Evolutionary conservation across 2,797 vertebrate genomes (phyloP).

Genomic region (Gallinago nigripennis): DNA sequence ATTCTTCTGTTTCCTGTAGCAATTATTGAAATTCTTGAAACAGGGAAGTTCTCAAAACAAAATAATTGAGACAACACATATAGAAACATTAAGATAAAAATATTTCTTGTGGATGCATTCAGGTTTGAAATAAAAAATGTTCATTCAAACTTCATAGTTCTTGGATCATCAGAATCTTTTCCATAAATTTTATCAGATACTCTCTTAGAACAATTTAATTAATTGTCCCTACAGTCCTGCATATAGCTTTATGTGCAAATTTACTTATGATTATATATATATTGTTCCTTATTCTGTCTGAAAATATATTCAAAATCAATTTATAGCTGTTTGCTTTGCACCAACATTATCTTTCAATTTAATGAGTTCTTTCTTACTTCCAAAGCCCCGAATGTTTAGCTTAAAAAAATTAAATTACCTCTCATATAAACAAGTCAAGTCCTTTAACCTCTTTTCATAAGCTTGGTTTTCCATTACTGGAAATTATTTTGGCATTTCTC

Average conservation of each 20-base stretch:
- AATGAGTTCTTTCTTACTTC: slow-evolving; percentile 9
- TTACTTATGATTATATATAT: not conserved
- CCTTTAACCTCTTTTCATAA: slow-evolving; percentile 6
- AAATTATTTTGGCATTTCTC: slow-evolving; percentile 40
- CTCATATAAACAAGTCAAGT: slow-evolving; percentile 8
- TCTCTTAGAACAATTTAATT: not conserved
- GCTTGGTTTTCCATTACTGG: not conserved
- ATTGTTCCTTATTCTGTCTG: not conserved
- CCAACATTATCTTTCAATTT: not conserved
- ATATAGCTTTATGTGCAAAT: not conserved
- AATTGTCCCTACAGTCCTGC: not conserved
- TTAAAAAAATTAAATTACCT: slow-evolving; percentile 14
- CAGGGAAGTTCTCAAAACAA: not conserved
- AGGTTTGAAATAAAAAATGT: not conserved
- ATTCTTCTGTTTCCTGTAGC: not conserved
- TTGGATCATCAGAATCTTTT: not conserved
- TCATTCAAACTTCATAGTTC: not conserved
- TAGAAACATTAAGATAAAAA: not conserved
- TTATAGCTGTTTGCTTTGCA: not conserved
- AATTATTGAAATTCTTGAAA: not conserved
- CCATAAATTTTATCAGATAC: not conserved
- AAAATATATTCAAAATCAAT: not conserved
- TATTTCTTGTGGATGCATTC: not conserved
- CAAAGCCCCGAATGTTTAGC: not conserved
- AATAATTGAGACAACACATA: not conserved